Conservation (phyloP, 2,797 vertebrate genomes). For the Catostomus latipinnis region DNA sequence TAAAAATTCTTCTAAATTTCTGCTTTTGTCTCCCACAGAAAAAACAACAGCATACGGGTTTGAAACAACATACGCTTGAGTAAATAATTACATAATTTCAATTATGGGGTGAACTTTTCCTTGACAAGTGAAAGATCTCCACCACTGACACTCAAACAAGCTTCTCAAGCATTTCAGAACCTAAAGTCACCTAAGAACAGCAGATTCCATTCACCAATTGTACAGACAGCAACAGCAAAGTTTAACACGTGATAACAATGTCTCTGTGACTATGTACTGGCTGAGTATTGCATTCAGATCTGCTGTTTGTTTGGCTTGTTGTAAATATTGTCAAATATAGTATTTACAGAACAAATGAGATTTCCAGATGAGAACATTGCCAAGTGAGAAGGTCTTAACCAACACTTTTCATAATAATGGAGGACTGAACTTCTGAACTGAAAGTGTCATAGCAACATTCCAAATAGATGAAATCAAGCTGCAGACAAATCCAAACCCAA, state of each 20-base stretch:
- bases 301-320: not conserved
- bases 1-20: too few relatives aligned
- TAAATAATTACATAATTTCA: too few relatives aligned
- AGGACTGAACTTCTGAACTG: constrained; percentile 37
- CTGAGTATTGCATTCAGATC: not conserved
- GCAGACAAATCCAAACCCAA: constrained; percentile 10
- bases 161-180: not conserved
- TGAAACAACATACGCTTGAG: too few relatives aligned
- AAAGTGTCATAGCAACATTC: constrained; percentile 20
- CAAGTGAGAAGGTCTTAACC: constrained; percentile 24
- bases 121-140: too few relatives aligned
- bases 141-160: not conserved
- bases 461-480: constrained; percentile 13
- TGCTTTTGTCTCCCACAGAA: too few relatives aligned
- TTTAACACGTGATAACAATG: not conserved
- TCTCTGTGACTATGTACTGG: not conserved
- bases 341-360: constrained; percentile 25
- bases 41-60: too few relatives aligned
- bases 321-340: constrained; percentile 11
- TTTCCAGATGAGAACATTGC: constrained; percentile 4
- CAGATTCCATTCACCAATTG: not conserved
- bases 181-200: not conserved
- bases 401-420: not conserved
- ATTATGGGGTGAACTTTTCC: too few relatives aligned
- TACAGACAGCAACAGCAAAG: not conserved